phyloP scores from a whole-genome alignment of 1,140 invertebrate genomes.

The Drosophila sp. region DNA sequence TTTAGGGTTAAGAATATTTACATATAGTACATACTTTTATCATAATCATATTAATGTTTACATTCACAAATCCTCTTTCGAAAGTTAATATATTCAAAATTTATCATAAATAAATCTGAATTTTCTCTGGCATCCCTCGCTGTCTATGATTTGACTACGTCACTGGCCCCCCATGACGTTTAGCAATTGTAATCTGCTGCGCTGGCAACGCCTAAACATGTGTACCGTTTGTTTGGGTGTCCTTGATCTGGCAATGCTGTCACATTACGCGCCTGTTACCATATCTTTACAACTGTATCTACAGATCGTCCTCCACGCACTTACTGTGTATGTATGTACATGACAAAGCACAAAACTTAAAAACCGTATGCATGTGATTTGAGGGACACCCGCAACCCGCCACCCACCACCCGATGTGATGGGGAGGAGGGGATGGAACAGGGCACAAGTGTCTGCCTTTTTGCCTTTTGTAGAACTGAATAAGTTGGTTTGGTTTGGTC shows the following conservation, averaged over 20 bases:
- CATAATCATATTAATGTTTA: too few species aligned
- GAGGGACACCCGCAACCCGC: constrained; percentile 35
- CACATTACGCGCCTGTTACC: constrained; percentile 81
- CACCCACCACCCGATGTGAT: not conserved
- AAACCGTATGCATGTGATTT: constrained; percentile 82
- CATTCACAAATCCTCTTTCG: too few species aligned
- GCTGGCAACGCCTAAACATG: constrained; percentile 71
- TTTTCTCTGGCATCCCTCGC: constrained; percentile 40
- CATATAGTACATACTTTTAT: too few species aligned
- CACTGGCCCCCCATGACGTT: not conserved
- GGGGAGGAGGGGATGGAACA: constrained; percentile 20
- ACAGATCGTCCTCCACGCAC: constrained; percentile 74
- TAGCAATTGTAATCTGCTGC: constrained; percentile 32
- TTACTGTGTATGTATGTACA: constrained; percentile 52
- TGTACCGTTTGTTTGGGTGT: constrained; percentile 52
- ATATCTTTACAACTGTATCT: constrained; percentile 83
- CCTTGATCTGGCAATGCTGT: constrained; percentile 55
- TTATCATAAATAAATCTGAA: not conserved
- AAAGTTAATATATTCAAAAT: too few species aligned
- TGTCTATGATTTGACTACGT: not conserved
- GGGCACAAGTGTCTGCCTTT: constrained; percentile 65
- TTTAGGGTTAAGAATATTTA: too few species aligned
- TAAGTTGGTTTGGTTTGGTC: constrained; percentile 15
- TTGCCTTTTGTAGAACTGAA: not conserved
- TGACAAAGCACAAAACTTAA: constrained; percentile 82